These are phyloP conservation scores for Avahi laniger DNA, from an alignment of 2,797 vertebrate species.

Conservation along the genomic window DNA sequence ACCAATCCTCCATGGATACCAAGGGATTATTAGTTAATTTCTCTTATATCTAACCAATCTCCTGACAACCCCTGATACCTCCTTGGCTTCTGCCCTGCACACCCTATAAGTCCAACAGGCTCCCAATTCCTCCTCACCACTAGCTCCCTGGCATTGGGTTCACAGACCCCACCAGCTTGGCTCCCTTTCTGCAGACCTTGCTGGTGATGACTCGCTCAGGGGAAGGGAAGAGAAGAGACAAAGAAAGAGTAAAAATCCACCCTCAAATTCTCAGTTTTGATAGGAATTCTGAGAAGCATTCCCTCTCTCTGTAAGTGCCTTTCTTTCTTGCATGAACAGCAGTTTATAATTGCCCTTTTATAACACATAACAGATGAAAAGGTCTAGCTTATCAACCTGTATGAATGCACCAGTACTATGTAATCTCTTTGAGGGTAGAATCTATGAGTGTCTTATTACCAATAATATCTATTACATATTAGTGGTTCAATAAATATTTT, in stretches of 20 bases:
- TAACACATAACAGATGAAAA: neutral
- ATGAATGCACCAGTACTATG: neutral
- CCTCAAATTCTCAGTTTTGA: neutral
- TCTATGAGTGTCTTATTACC: neutral
- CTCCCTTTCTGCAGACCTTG: neutral
- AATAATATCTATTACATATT: neutral
- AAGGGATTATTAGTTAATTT: neutral
- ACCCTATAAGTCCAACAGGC: rapidly evolving
- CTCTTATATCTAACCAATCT: neutral
- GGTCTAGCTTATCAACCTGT: neutral
- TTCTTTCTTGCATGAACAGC: neutral
- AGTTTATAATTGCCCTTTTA: neutral
- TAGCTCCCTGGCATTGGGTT: neutral
- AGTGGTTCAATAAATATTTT: neutral
- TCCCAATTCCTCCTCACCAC: neutral
- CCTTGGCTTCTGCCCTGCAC: neutral
- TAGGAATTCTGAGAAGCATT: neutral
- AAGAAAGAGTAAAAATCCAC: neutral
- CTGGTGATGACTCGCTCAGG: neutral
- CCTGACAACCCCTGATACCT: neutral
- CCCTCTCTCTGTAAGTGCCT: neutral
- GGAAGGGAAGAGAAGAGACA: neutral
- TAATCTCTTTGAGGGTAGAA: neutral
- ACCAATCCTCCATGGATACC: neutral
- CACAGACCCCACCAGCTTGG: rapidly evolving